phyloP scores from a whole-genome alignment of 2,888 invertebrate species.

The Xanthia icteritia region DNA sequence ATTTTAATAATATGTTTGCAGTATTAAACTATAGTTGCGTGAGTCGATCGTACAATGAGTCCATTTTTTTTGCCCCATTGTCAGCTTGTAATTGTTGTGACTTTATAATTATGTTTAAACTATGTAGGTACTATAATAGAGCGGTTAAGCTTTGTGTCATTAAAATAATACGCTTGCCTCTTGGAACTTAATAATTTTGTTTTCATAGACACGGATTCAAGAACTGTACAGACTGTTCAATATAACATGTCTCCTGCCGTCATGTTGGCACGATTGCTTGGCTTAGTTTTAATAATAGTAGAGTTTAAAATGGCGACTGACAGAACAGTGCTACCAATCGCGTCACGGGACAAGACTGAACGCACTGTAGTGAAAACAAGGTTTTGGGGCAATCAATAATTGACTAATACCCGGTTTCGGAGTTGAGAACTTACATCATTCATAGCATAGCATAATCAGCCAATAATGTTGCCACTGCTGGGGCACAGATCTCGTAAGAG shows the following conservation, averaged over 20 bases:
- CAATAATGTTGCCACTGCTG: not conserved
- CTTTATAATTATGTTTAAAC: conserved; percentile 49
- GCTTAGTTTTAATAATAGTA: too few relatives aligned
- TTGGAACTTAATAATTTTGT: conserved; percentile 9
- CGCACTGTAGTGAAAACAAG: not conserved
- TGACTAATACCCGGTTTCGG: not conserved
- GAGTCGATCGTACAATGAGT: conserved; percentile 15
- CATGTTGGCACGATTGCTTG: too few relatives aligned
- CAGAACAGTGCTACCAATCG: too few relatives aligned
- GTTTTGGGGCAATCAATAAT: not conserved
- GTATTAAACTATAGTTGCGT: conserved; percentile 40
- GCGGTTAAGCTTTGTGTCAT: conserved; percentile 25
- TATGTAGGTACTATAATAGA: conserved; percentile 9
- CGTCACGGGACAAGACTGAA: too few relatives aligned
- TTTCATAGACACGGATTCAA: not conserved
- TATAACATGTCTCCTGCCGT: too few relatives aligned
- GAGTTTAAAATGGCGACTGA: too few relatives aligned
- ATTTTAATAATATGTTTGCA: conserved; percentile 45
- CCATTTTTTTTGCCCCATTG: conserved; percentile 55
- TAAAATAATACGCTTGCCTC: conserved; percentile 22
- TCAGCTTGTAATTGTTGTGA: conserved; percentile 53
- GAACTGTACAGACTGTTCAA: not conserved
- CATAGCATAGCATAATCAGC: not conserved
- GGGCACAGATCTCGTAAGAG: not conserved
- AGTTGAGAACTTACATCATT: not conserved